Evolutionary conservation across 2,113 vertebrate genomes (phyloP).

Genomic region (Gadus chalcogrammus): DNA sequence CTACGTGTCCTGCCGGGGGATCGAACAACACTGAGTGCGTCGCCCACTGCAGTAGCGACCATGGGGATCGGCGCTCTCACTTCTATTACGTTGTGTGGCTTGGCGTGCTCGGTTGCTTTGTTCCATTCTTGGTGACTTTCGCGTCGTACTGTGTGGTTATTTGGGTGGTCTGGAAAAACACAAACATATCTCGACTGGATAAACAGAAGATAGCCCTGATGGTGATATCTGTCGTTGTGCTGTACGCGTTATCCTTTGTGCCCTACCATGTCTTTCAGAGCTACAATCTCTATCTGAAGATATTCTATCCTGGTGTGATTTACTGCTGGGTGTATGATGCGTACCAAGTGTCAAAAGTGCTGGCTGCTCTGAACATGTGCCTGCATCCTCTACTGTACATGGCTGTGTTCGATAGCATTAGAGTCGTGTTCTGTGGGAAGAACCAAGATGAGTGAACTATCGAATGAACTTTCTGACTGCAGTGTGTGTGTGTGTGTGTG

Average conservation of each 20-base stretch:
- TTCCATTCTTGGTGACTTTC: constrained; percentile 77
- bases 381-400: constrained; percentile 81
- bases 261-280: constrained; percentile 74
- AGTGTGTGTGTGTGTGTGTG: background rate
- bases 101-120: constrained; percentile 60
- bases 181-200: constrained; percentile 47
- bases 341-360: constrained; percentile 71
- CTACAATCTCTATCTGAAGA: constrained; percentile 42
- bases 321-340: constrained; percentile 16
- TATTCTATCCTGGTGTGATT: accelerated
- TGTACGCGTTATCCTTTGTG: constrained; percentile 78
- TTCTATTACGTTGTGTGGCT: constrained; percentile 67
- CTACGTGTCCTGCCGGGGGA: background rate
- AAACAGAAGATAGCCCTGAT: constrained; percentile 72
- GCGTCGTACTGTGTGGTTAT: constrained; percentile 68
- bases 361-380: constrained; percentile 80
- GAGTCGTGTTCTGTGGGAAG: constrained; percentile 53
- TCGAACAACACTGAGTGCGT: constrained; percentile 4
- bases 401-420: constrained; percentile 70
- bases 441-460: constrained; percentile 12
- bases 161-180: constrained; percentile 63
- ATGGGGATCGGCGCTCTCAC: background rate
- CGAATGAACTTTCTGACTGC: too few relatives aligned
- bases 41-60: constrained; percentile 1
- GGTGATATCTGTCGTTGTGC: constrained; percentile 60